Evolutionary conservation across 2,113 vertebrate species (phyloP).

Genomic region (Ancistrus triradiatus): DNA sequence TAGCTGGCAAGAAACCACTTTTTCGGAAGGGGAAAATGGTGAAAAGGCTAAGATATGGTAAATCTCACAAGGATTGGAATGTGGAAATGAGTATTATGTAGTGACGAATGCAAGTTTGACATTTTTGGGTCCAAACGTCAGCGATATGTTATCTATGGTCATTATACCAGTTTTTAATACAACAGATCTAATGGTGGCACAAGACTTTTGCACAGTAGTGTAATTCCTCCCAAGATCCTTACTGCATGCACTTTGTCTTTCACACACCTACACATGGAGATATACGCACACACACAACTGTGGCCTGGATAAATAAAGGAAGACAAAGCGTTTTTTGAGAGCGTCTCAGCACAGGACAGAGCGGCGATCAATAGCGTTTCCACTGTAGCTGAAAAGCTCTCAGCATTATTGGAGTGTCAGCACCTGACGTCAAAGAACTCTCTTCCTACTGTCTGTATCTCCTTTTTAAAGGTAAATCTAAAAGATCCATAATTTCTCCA

Average conservation of each 20-base stretch:
- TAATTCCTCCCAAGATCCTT: not conserved
- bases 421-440: conserved; percentile 34
- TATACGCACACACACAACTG: conserved; percentile 17
- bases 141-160: too few relatives aligned
- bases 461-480: not conserved
- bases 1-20: too few relatives aligned
- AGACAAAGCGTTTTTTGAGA: conserved; percentile 52
- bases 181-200: too few relatives aligned
- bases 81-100: too few relatives aligned
- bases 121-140: too few relatives aligned
- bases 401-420: conserved; percentile 50
- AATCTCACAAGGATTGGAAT: too few relatives aligned
- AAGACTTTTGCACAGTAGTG: too few relatives aligned
- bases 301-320: conserved; percentile 45
- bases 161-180: too few relatives aligned
- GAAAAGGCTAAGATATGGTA: too few relatives aligned
- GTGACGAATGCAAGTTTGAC: too few relatives aligned
- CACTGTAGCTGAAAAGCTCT: conserved; percentile 48
- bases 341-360: conserved; percentile 45
- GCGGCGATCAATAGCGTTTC: conserved; percentile 50
- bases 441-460: conserved; percentile 1
- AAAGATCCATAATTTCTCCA: conserved; percentile 24
- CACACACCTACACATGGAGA: conserved; percentile 6
- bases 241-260: conserved; percentile 31
- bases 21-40: too few relatives aligned